These are phyloP conservation scores for Sinelater perroti DNA, from an alignment of 2,888 invertebrate genomes.

Conservation along the genomic window DNA sequence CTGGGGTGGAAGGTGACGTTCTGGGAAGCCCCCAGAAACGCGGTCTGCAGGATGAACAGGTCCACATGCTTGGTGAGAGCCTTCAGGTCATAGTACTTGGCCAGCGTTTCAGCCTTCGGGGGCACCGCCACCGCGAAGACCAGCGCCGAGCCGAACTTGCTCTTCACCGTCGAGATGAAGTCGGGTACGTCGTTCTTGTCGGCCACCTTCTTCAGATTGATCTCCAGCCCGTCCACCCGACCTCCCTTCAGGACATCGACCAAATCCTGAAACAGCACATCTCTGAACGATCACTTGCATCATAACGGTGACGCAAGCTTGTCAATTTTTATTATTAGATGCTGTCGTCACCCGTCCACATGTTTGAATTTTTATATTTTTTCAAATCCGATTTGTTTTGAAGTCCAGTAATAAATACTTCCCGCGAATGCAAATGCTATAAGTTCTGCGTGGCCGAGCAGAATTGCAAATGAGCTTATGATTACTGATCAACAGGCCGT, in stretches of 20 bases:
- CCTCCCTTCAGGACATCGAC: constrained; percentile 53
- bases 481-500: not conserved
- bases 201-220: constrained; percentile 54
- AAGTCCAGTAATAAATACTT: no score
- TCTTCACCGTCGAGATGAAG: constrained; percentile 64
- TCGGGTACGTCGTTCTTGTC: constrained; percentile 59
- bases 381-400: no score
- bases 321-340: no score
- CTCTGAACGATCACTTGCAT: no score
- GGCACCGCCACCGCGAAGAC: constrained; percentile 71
- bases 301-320: no score
- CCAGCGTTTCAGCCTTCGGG: constrained; percentile 70
- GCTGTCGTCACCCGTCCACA: no score
- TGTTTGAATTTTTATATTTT: no score
- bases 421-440: no score
- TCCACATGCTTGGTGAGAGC: constrained; percentile 71
- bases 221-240: constrained; percentile 56
- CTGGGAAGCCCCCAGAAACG: constrained; percentile 70
- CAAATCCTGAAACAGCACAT: constrained; percentile 62
- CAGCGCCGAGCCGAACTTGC: constrained; percentile 62
- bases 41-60: constrained; percentile 73
- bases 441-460: no score
- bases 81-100: constrained; percentile 76
- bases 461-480: not conserved
- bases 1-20: constrained; percentile 80